phyloP scores from a whole-genome alignment of 2,888 invertebrate species.

The Drosophila monieri region DNA sequence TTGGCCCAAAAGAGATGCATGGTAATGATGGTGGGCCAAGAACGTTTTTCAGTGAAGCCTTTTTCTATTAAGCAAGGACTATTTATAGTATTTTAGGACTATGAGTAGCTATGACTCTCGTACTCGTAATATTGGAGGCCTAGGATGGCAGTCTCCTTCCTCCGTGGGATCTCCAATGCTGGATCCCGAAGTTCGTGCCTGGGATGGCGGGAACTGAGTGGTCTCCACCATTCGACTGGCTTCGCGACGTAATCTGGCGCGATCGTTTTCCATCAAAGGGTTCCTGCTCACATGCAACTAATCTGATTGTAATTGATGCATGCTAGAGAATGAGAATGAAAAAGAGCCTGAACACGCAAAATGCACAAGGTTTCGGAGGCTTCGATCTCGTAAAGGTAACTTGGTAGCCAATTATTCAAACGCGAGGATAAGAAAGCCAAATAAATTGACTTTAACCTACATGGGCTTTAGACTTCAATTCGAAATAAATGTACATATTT shows the following conservation, averaged over 20 bases:
- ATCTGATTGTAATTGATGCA: slow-evolving; percentile 72
- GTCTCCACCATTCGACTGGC: slow-evolving; percentile 14
- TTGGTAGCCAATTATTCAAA: slow-evolving; percentile 63
- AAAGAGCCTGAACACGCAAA: slow-evolving; percentile 52
- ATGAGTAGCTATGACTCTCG: background rate
- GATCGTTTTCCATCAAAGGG: slow-evolving; percentile 41
- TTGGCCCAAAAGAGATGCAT: slow-evolving; percentile 5
- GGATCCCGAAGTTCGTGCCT: slow-evolving; percentile 15
- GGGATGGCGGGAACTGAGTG: slow-evolving; percentile 2
- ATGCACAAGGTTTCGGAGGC: slow-evolving; percentile 25
- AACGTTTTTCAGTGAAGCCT: background rate
- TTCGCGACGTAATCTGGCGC: slow-evolving; percentile 39
- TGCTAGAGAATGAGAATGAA: slow-evolving; percentile 51
- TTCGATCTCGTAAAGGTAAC: slow-evolving; percentile 40
- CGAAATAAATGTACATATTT: slow-evolving; percentile 16
- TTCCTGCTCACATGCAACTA: slow-evolving; percentile 60
- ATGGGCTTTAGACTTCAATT: slow-evolving; percentile 15
- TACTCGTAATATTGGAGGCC: background rate
- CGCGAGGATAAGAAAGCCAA: slow-evolving; percentile 61
- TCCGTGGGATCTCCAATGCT: background rate
- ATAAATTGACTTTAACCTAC: slow-evolving; percentile 52
- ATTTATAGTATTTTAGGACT: slow-evolving; percentile 9
- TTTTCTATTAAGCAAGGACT: background rate
- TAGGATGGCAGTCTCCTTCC: slow-evolving; percentile 1
- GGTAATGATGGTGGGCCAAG: background rate